These are phyloP conservation scores for Phoxinus dragarum DNA, from an alignment of 2,797 vertebrate species.

Conservation along the genomic window DNA sequence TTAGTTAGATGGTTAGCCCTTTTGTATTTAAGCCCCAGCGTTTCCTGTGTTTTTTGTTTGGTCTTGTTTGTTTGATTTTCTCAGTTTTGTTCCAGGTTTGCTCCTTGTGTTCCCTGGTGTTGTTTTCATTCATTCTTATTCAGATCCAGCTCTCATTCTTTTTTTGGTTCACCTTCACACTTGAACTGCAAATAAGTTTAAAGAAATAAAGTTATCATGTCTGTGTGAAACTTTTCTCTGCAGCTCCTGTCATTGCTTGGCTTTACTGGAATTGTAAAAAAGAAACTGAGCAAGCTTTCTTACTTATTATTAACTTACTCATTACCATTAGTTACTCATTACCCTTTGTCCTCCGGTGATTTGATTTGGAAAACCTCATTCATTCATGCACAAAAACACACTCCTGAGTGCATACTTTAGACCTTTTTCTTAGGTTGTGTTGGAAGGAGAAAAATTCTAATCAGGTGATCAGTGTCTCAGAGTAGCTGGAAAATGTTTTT, in stretches of 20 bases:
- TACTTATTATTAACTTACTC: not conserved
- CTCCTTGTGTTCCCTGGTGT: no score
- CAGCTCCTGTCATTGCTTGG: not conserved
- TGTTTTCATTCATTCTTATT: no score
- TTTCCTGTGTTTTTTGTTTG: no score
- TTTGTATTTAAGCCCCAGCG: no score
- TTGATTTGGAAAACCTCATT: conserved; percentile 20
- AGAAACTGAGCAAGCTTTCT: not conserved
- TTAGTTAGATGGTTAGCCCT: no score
- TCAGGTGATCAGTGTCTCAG: conserved; percentile 38
- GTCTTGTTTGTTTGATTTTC: no score
- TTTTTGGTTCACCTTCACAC: no score
- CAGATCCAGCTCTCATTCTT: no score
- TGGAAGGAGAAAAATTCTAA: not conserved
- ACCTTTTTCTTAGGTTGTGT: not conserved
- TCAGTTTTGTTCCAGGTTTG: not conserved
- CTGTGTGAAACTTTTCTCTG: not conserved
- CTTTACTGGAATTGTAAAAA: not conserved
- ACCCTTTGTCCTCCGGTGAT: conserved; percentile 4
- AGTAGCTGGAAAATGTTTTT: conserved; percentile 31
- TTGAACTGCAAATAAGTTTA: no score
- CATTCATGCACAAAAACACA: not conserved
- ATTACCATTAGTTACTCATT: conserved; percentile 27
- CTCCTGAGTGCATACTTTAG: not conserved
- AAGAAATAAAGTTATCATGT: not conserved